Conservation (phyloP, 2,888 invertebrate species). For the Schizotus pectinicornis region DNA sequence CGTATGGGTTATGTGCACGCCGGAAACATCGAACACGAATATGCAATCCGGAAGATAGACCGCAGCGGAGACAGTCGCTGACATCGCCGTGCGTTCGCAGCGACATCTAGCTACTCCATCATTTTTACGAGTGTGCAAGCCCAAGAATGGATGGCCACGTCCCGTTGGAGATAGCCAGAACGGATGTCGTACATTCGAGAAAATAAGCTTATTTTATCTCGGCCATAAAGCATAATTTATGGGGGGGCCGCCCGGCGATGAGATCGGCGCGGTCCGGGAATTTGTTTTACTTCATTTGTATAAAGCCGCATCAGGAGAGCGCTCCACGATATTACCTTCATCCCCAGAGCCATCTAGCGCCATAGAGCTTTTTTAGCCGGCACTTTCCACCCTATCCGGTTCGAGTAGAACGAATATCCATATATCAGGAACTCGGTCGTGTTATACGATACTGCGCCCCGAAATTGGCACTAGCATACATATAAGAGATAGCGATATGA, state of each 20-base stretch:
- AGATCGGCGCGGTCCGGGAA: conserved; percentile 48
- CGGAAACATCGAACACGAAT: conserved; percentile 11
- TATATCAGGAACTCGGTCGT: conserved; percentile 47
- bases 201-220: conserved; percentile 60
- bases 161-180: conserved; percentile 50
- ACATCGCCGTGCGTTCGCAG: conserved; percentile 34
- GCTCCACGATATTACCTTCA: conserved; percentile 48
- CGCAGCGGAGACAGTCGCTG: conserved; percentile 35
- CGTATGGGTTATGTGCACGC: not conserved
- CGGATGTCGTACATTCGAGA: conserved; percentile 58
- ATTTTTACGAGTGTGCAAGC: conserved; percentile 49
- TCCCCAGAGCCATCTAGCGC: conserved; percentile 48
- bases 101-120: conserved; percentile 44
- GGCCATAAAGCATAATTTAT: conserved; percentile 59
- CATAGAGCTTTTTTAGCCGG: conserved; percentile 48
- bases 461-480: conserved; percentile 53
- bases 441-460: conserved; percentile 51
- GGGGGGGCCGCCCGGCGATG: conserved; percentile 50
- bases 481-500: conserved; percentile 53
- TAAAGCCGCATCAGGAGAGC: conserved; percentile 44
- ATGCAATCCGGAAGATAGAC: conserved; percentile 27
- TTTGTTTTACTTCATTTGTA: conserved; percentile 54
- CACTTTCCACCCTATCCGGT: conserved; percentile 53
- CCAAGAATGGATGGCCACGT: conserved; percentile 50
- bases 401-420: conserved; percentile 47